Evolutionary conservation across 2,113 vertebrate genomes (phyloP), one percentile per base, ranked within the genome.

Genomic region (Naja naja): DNA sequence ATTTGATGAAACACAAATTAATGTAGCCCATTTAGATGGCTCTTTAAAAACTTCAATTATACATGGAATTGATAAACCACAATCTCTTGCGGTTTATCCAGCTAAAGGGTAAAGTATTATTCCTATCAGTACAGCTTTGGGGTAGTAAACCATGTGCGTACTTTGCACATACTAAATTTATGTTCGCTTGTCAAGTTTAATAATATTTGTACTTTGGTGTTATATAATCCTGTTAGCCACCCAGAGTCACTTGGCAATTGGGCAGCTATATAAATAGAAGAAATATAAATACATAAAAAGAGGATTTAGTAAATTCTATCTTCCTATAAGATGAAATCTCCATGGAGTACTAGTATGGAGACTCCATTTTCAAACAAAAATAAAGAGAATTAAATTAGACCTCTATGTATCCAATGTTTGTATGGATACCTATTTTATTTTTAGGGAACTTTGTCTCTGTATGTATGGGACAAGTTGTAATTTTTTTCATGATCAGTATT

Each of bases 1-100:
- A 97, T 99, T 99, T 95, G 99, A 99, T 95, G 99, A 99, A 98
- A 99, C 99, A 1, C 99, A 99, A 97, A 99, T 99, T 97, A 99
- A 99, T 60, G 99, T 99, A 95, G 99, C 99, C 91, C 98, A 98
- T 94, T 98, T 99, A 95, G 99, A 99, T 87, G 99, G 99, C 27
- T 99, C 99, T 96, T 98, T 99, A 96, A 99, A 99, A 98, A 99
- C 99, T 74, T 99, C 99, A 93, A 98, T 99, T 97, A 98, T 99
- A 96, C 99, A 99, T 8, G 99, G 99, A 95, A 99, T 99, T 1
- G 99, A 99, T 97, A 99, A 99, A 93, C 99, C 99, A 49, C 99
- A 99, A 95, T 99, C 98, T 96, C 98, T 99, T 95, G 98, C 99
- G 86, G 98, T 99, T 97, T 98, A 99, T 92, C 99, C 99, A 95